Conservation (phyloP, 2,797 vertebrate species). For the Acipenser oxyrinchus region DNA sequence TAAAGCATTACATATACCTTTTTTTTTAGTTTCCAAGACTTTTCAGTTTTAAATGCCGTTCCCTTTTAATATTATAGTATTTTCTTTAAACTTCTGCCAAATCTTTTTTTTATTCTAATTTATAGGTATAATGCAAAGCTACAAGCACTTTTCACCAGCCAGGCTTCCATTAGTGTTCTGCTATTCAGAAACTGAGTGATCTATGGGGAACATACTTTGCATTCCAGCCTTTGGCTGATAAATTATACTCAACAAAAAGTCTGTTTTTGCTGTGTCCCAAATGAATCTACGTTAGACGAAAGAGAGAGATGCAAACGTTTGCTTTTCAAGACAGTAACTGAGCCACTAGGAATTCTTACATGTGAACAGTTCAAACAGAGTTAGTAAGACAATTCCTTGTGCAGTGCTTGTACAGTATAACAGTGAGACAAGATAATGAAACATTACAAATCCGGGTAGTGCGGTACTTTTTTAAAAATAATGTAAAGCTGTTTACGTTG, state of each 20-base stretch:
- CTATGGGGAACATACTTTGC: not conserved
- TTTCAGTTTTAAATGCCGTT: too few species aligned
- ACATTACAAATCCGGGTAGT: too few species aligned
- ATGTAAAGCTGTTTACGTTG: too few species aligned
- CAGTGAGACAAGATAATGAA: too few species aligned
- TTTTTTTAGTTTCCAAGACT: too few species aligned
- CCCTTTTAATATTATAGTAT: too few species aligned
- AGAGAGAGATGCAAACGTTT: not conserved
- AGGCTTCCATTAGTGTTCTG: not conserved
- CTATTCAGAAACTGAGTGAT: not conserved
- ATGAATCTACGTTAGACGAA: conserved; percentile 1
- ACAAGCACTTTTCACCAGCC: not conserved
- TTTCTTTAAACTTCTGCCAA: too few species aligned
- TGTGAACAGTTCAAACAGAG: not conserved
- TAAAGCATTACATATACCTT: too few species aligned
- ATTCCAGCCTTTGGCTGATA: conserved; percentile 4
- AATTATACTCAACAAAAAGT: conserved; percentile 7
- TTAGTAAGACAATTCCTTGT: not conserved
- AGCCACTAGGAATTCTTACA: not conserved
- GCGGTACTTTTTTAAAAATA: too few species aligned
- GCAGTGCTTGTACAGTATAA: not conserved
- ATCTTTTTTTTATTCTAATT: too few species aligned
- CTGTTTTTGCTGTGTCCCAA: conserved; percentile 1
- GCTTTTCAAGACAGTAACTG: not conserved
- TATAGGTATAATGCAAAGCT: not conserved